These are phyloP conservation scores for Oikopleura vanhoeffeni DNA, from an alignment of 23 tunicate genomes.

Conservation along the genomic window DNA sequence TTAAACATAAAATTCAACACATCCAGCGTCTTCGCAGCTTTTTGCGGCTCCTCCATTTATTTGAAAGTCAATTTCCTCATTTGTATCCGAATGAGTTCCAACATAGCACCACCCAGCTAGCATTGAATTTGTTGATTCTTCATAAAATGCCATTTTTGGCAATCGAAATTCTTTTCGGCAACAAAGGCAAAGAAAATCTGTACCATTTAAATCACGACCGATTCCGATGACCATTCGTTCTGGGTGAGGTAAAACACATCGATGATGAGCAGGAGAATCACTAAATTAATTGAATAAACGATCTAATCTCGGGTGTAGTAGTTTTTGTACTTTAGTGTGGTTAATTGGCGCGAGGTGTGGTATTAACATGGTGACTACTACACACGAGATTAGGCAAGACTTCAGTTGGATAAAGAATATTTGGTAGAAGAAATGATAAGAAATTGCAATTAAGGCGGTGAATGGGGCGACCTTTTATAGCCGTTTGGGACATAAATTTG, in stretches of 20 bases:
- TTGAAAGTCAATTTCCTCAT: conserved; percentile 31
- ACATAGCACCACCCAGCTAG: conserved; percentile 60
- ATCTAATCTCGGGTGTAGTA: too few relatives aligned
- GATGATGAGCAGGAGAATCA: neutral
- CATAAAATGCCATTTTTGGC: conserved; percentile 86
- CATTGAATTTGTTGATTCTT: conserved; percentile 73
- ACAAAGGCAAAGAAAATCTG: conserved; percentile 74
- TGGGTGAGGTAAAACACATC: conserved; percentile 88
- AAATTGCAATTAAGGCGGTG: too few relatives aligned
- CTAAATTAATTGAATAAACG: neutral
- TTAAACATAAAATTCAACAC: conserved; percentile 89
- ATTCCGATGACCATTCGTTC: conserved; percentile 53
- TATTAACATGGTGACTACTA: too few relatives aligned
- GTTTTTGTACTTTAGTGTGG: too few relatives aligned
- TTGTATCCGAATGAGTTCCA: conserved; percentile 45
- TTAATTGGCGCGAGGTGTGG: too few relatives aligned
- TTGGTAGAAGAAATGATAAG: too few relatives aligned
- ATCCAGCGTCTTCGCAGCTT: conserved; percentile 65
- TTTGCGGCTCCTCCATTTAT: conserved; percentile 50
- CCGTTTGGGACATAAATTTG: too few relatives aligned
- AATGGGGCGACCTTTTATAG: too few relatives aligned
- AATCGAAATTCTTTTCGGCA: conserved; percentile 65
- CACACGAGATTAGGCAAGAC: too few relatives aligned
- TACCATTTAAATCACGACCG: conserved; percentile 45
- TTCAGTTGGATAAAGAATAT: too few relatives aligned